Conservation (phyloP, 2,888 invertebrate genomes). For the Charanyca ferruginea region DNA sequence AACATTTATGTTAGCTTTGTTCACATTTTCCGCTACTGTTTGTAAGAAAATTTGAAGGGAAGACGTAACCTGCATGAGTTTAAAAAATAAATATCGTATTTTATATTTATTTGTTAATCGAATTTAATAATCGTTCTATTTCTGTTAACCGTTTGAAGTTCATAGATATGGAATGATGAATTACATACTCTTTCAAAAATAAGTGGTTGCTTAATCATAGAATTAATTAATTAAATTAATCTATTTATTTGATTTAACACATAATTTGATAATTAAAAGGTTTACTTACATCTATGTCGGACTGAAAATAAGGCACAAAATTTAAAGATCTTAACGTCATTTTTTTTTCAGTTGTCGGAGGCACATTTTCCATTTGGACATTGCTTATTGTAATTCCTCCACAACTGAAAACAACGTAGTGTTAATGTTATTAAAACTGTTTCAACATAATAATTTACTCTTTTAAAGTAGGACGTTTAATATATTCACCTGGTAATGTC, state of each 20-base stretch:
- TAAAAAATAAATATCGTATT: not conserved
- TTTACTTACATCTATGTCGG: constrained; percentile 56
- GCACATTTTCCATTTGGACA: too few relatives aligned
- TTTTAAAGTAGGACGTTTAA: too few relatives aligned
- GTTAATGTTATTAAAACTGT: too few relatives aligned
- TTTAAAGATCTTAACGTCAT: constrained; percentile 47
- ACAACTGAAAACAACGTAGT: constrained; percentile 63
- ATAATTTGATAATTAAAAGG: not conserved
- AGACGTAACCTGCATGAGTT: constrained; percentile 45
- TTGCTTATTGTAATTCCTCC: constrained; percentile 66
- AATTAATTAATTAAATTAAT: too few relatives aligned
- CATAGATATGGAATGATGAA: too few relatives aligned
- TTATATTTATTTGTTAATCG: too few relatives aligned
- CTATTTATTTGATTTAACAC: not conserved
- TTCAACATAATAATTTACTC: too few relatives aligned
- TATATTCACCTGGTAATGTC: constrained; percentile 93
- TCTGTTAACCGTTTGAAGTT: too few relatives aligned
- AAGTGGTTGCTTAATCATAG: too few relatives aligned
- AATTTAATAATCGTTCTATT: too few relatives aligned
- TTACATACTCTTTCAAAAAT: too few relatives aligned
- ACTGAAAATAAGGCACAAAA: constrained; percentile 52
- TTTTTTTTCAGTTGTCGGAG: constrained; percentile 24
- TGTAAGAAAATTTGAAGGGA: constrained; percentile 65
- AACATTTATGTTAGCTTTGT: constrained; percentile 56
- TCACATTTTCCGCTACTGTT: constrained; percentile 68